These are phyloP conservation scores for Calameuta filiformis DNA, from an alignment of 2,888 invertebrate species.

Conservation along the genomic window DNA sequence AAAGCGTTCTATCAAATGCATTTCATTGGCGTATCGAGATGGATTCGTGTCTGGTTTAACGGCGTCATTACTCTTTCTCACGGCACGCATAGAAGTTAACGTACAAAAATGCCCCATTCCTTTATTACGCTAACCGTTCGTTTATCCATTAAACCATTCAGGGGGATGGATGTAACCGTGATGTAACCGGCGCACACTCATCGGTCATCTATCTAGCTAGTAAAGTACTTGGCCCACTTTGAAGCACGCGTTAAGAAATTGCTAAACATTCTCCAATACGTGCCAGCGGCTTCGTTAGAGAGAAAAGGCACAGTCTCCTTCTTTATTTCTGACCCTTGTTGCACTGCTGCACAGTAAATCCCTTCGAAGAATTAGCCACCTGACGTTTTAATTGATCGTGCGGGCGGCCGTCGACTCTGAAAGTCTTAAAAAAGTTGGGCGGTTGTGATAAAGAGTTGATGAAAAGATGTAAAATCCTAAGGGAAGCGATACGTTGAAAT, in stretches of 20 bases:
- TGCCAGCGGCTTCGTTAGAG: slow-evolving; percentile 37
- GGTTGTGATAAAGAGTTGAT: slow-evolving; percentile 6
- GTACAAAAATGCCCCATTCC: background rate
- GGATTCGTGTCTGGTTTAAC: background rate
- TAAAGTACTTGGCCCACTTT: slow-evolving; percentile 63
- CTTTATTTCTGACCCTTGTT: slow-evolving; percentile 5
- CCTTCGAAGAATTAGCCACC: background rate
- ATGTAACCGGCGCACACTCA: slow-evolving; percentile 50
- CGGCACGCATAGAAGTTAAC: background rate
- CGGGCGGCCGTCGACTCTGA: background rate
- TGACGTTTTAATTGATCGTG: background rate
- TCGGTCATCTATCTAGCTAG: slow-evolving; percentile 48
- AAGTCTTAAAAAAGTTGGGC: background rate
- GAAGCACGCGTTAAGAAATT: slow-evolving; percentile 44
- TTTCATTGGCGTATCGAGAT: background rate
- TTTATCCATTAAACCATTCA: slow-evolving; percentile 1
- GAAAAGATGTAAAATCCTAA: slow-evolving; percentile 10
- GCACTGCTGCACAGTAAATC: background rate
- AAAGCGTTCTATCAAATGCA: background rate
- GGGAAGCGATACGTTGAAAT: background rate
- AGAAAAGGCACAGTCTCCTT: slow-evolving; percentile 16
- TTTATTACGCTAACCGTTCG: background rate
- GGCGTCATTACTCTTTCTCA: background rate
- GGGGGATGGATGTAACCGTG: slow-evolving; percentile 24
- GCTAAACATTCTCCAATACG: slow-evolving; percentile 42